These are phyloP conservation scores for Lypha dubia DNA, from an alignment of 2,888 invertebrate species.

Conservation along the genomic window DNA sequence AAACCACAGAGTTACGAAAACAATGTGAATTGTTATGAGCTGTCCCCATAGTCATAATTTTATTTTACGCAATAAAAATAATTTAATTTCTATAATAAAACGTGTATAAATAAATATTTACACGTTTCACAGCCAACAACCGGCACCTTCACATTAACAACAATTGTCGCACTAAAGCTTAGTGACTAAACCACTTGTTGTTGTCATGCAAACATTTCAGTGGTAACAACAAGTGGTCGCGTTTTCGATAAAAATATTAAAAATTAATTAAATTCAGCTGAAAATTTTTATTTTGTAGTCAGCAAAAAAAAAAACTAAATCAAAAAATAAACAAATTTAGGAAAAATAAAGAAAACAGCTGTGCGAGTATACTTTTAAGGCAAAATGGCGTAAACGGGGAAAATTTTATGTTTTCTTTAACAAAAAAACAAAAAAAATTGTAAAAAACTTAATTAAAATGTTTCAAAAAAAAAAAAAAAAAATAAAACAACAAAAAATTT, in stretches of 20 bases:
- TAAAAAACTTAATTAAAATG: not conserved
- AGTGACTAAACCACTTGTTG: conserved; percentile 31
- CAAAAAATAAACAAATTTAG: not conserved
- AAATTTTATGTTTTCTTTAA: not conserved
- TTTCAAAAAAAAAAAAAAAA: conserved; percentile 2
- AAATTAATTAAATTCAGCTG: not conserved
- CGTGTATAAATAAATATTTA: conserved; percentile 65
- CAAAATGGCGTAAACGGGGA: conserved; percentile 27
- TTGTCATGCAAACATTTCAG: not conserved
- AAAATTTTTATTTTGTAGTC: conserved; percentile 1
- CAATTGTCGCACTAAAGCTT: not conserved
- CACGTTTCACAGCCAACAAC: conserved; percentile 16
- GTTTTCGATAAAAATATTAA: not conserved
- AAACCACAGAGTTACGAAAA: no score
- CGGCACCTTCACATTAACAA: not conserved
- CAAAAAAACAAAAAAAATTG: not conserved
- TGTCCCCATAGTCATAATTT: conserved; percentile 37
- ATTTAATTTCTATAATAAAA: conserved; percentile 57
- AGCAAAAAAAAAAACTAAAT: not conserved
- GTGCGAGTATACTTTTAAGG: conserved; percentile 6
- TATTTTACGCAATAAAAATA: conserved; percentile 48
- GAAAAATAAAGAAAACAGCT: no score
- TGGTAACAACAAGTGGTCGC: not conserved
- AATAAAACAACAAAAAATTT: not conserved
- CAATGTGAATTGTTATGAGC: not conserved